These are phyloP conservation scores for Yasuhikotakia modesta DNA, from an alignment of 2,797 vertebrate species.

Conservation along the genomic window DNA sequence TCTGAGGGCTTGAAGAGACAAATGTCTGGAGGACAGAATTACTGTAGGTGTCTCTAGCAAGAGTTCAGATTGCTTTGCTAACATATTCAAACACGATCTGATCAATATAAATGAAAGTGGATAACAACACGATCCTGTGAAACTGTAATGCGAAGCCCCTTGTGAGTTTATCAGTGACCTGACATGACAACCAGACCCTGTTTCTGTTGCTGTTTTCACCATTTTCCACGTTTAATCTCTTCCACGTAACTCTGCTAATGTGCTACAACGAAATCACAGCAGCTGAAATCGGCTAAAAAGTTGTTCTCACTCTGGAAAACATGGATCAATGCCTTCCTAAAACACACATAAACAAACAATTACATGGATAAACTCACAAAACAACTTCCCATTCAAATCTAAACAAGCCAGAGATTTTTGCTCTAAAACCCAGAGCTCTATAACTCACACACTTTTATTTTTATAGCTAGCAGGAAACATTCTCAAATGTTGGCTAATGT, in stretches of 20 bases:
- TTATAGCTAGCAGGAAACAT: too few species aligned
- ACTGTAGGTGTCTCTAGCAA: constrained; percentile 35
- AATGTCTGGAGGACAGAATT: constrained; percentile 19
- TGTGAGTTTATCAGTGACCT: too few species aligned
- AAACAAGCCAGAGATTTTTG: constrained; percentile 7
- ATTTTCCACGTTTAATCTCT: too few species aligned
- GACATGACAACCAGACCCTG: too few species aligned
- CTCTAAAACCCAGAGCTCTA: constrained; percentile 2
- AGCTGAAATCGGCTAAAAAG: constrained; percentile 17
- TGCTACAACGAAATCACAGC: constrained; percentile 48
- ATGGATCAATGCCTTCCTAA: background rate
- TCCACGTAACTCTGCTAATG: background rate
- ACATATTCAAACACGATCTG: too few species aligned
- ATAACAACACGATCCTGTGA: too few species aligned
- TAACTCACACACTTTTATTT: constrained; percentile 24
- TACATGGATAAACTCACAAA: background rate
- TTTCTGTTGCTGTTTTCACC: too few species aligned
- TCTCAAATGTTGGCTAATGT: too few species aligned
- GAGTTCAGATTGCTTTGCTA: constrained; percentile 44
- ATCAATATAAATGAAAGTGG: constrained; percentile 20
- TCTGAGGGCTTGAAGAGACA: background rate
- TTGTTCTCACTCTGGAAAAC: background rate
- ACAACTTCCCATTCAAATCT: background rate
- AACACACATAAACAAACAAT: background rate
- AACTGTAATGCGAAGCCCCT: too few species aligned